Evolutionary conservation across 2,888 invertebrate species (phyloP), one percentile per base, ranked within the genome.

Genomic region (Sphaerophoria rueppellii): DNA sequence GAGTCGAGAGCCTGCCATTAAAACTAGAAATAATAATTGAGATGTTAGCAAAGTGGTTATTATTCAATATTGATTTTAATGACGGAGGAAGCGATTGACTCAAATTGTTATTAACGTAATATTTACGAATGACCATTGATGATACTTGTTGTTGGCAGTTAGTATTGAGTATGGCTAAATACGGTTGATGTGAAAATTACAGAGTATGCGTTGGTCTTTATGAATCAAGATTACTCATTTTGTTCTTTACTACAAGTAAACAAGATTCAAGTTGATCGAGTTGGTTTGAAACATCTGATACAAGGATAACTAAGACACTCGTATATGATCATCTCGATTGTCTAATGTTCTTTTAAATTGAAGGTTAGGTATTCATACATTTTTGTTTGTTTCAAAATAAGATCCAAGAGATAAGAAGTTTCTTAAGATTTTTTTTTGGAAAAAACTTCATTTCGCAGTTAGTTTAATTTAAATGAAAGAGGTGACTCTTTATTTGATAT

Each of bases 41-140:
- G 81, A 81, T 76, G 81, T 85, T 85, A 81, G 72, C 81, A 73
- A 69, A 69, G 85, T 61, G 73, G 81, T 85, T 77, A 85, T 85
- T 81, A 85, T 76, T 81, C 76, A 73, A 85, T 77, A 85, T 85
- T 85, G 85, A 81, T 73, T 81, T 73, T 85, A 77, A 85, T 85
- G 76, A 77, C 76, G 81, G 69, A 77, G 85, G 81, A 81, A 76
- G 73, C n/a, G 32, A 70, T 77, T 81, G 85, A 37, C 24, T 50
- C 40, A 70, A 81, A 60, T 43, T 60, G 40, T 76, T 40, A 40
- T 40, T 76, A 77, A 76, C 37, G 14, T 76, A 14, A 55, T 46
- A 61, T 46, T n/a, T n/a, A 57, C 35, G 35, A 37, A 9, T 40
- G 58, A 43, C 43, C 12, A 7, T 43, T 9, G 43, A 11, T 43